Evolutionary conservation across 2,888 invertebrate genomes (phyloP), one percentile per base, ranked within the genome.

Genomic region (Andrena praecox): DNA sequence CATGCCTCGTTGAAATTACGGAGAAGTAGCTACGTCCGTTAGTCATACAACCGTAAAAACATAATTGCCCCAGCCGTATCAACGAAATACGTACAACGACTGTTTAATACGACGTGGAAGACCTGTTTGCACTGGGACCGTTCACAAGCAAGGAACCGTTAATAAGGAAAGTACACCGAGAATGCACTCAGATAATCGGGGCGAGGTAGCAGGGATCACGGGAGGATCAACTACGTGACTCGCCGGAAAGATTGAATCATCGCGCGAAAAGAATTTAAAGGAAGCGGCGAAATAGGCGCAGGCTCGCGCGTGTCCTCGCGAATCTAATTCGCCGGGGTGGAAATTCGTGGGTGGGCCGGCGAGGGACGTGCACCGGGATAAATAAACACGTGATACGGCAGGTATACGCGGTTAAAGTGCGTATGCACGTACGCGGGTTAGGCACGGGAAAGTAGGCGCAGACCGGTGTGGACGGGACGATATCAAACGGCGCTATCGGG

Each of bases 401-500:
- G 52, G 48, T 71, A 74, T 63, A 71, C 31, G 56, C 67, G 56
- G 24, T 27, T 59, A n/a, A 82, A 82, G 63, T 67, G 69, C 74
- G 82, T 74, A 52, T 67, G 33, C 63, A 74, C 69, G 52, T 79
- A 81, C 69, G 71, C 75, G 77, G 76, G 83, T 77, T 77, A 79
- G 72, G 50, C 54, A 75, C 54, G 80, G 80, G 42, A 77, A 82
- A 85, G 85, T 71, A 80, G 80, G 80, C 77, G 76, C 48, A 69
- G 67, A 80, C 73, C 42, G 16, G 54, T 63, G 72, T 24, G 56
- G 20, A 56, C 56, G 56, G 56, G 80, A 77, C 83, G 85, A 80
- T 85, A 79, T 82, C 73, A 83, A 83, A 77, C 78, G 67, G 59
- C 69, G 78, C 79, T 85, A 85, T 85, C 85, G 80, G 81, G 85